A percentile compares a stretch with the other conserved stretches of the same genome.
phyloP scores from a whole-genome alignment of 1,140 invertebrate genomes.

The Drepana arcuata region DNA sequence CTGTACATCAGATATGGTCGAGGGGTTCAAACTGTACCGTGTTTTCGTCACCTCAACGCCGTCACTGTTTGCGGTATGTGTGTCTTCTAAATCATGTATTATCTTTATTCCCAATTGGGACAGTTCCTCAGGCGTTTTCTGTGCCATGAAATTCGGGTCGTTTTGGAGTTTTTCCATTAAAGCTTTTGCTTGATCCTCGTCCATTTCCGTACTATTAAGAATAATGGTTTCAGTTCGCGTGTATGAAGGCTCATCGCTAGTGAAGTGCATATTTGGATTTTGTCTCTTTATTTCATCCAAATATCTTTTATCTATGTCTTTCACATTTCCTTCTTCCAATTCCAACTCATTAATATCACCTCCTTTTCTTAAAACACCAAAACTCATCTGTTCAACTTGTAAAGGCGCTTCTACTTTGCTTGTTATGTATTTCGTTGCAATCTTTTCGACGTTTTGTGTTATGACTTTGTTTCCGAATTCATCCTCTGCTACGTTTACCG shows the following conservation, averaged over 20 bases:
- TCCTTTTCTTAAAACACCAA: conserved; percentile 55
- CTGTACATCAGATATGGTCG: conserved; percentile 27
- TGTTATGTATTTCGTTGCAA: conserved; percentile 54
- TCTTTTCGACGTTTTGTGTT: conserved; percentile 65
- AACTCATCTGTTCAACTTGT: conserved; percentile 64
- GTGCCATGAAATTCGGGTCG: conserved; percentile 61
- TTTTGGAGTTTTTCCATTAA: conserved; percentile 62
- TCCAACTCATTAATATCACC: conserved; percentile 44
- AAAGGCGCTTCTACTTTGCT: conserved; percentile 53
- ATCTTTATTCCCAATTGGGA: conserved; percentile 53
- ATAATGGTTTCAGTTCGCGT: conserved; percentile 68
- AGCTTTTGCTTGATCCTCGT: conserved; percentile 56
- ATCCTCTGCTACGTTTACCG: conserved; percentile 65
- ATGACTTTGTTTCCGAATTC: conserved; percentile 68
- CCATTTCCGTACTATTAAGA: conserved; percentile 54
- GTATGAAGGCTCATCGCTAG: conserved; percentile 51
- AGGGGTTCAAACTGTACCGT: conserved; percentile 46
- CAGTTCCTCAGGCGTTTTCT: conserved; percentile 53
- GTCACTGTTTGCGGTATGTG: conserved; percentile 36
- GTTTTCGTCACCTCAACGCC: conserved; percentile 55
- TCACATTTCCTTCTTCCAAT: conserved; percentile 58
- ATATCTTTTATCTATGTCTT: conserved; percentile 56
- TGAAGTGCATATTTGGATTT: conserved; percentile 65
- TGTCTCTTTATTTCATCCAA: conserved; percentile 61
- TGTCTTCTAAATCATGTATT: conserved; percentile 54